phyloP scores from a whole-genome alignment of 2,113 vertebrate species.

The Mellivora capensis region DNA sequence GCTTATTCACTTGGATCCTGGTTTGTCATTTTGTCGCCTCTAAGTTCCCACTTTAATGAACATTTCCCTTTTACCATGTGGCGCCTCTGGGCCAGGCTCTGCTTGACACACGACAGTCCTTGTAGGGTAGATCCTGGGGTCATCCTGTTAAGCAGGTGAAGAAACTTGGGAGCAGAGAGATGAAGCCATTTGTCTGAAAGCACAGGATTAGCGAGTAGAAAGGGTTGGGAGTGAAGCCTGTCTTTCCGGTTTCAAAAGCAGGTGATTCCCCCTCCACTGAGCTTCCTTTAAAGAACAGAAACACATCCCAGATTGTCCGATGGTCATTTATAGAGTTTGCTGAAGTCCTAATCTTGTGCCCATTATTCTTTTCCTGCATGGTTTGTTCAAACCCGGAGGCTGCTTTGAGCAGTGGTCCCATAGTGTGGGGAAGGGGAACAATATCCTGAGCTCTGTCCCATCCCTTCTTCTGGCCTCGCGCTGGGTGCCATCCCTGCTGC shows the following conservation, averaged over 20 bases:
- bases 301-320: not conserved
- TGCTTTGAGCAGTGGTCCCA: not conserved
- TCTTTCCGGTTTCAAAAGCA: not conserved
- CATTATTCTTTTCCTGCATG: not conserved
- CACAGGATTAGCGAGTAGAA: not conserved
- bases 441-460: fast-evolving
- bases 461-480: fast-evolving
- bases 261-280: not conserved
- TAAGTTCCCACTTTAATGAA: not conserved
- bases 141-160: not conserved
- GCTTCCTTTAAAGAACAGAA: not conserved
- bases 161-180: not conserved
- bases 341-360: not conserved
- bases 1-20: not conserved
- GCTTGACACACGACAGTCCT: not conserved
- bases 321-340: not conserved
- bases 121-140: not conserved
- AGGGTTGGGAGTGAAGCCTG: not conserved
- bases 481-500: not conserved
- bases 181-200: not conserved
- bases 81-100: not conserved
- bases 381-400: not conserved
- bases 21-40: not conserved
- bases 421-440: not conserved
- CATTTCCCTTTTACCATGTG: not conserved